Percentiles rank a stretch among this genome's conserved stretches.
Conservation (phyloP, 1,140 invertebrate species). For the Trinorchestia longiramus region DNA sequence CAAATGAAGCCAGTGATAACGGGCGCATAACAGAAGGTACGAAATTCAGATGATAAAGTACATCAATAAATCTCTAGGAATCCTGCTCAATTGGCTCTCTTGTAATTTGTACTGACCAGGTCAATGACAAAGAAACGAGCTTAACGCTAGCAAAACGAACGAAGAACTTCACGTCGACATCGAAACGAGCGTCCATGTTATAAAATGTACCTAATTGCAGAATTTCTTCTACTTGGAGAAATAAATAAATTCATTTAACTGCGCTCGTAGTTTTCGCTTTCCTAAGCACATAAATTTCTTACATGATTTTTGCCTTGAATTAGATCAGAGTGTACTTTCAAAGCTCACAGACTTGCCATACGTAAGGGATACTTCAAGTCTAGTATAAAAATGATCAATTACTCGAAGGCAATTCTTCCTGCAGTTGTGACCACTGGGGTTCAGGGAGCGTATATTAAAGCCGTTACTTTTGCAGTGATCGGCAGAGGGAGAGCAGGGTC, state of each 20-base stretch:
- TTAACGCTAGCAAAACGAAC: background rate
- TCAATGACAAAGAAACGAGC: background rate
- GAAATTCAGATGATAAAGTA: background rate
- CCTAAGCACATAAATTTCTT: too few species aligned
- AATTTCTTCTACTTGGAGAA: background rate
- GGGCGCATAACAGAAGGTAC: background rate
- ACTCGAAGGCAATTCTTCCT: background rate
- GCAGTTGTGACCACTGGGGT: background rate
- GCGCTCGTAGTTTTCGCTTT: background rate
- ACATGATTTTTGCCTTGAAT: too few species aligned
- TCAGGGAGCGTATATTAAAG: background rate
- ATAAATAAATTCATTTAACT: background rate
- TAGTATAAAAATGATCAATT: background rate
- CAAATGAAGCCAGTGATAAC: too few species aligned
- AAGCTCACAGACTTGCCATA: background rate
- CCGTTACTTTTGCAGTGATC: background rate
- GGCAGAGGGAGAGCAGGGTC: background rate
- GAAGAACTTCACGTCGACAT: background rate
- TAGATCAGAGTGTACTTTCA: background rate
- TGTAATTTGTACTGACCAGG: background rate
- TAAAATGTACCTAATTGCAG: background rate
- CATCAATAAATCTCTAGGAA: background rate
- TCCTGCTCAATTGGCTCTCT: background rate
- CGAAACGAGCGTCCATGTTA: background rate
- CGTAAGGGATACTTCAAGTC: background rate